A percentile compares a stretch with the other conserved stretches of the same genome.
phyloP scores from a whole-genome alignment of 1,140 invertebrate species.

The Platyscapa corneri region DNA sequence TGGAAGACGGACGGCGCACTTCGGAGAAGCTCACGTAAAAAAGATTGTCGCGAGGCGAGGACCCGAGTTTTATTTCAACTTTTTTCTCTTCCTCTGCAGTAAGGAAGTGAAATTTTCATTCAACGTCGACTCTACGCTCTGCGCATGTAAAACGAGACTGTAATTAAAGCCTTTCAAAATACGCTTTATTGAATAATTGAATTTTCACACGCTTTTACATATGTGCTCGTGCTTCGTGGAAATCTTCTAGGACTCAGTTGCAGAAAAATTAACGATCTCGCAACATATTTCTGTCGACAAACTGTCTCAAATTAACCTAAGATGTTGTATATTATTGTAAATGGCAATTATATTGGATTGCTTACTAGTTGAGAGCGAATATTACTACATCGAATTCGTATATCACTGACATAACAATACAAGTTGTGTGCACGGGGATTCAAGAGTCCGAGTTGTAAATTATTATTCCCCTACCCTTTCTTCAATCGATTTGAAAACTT shows the following conservation, averaged over 20 bases:
- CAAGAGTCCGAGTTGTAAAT: too few relatives aligned
- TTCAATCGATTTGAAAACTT: too few relatives aligned
- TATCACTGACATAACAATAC: too few relatives aligned
- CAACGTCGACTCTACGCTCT: not conserved
- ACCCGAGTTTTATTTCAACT: not conserved
- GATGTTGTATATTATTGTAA: too few relatives aligned
- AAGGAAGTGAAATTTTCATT: slow-evolving; percentile 31
- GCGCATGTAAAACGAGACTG: not conserved
- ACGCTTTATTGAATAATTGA: slow-evolving; percentile 33
- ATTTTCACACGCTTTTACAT: not conserved
- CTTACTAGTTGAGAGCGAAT: too few relatives aligned
- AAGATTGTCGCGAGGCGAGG: not conserved
- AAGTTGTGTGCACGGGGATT: too few relatives aligned
- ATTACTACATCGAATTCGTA: too few relatives aligned
- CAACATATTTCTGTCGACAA: too few relatives aligned
- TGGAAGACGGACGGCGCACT: slow-evolving; percentile 24
- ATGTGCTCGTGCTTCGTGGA: not conserved
- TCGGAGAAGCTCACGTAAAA: not conserved
- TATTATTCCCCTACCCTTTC: too few relatives aligned
- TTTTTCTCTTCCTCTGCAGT: not conserved
- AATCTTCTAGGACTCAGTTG: not conserved
- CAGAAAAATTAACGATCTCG: too few relatives aligned
- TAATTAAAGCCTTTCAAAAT: slow-evolving; percentile 22
- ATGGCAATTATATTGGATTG: too few relatives aligned
- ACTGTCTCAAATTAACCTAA: too few relatives aligned